Conservation (phyloP, 2,888 invertebrate genomes). For the Coronaproctus castanopsis region DNA sequence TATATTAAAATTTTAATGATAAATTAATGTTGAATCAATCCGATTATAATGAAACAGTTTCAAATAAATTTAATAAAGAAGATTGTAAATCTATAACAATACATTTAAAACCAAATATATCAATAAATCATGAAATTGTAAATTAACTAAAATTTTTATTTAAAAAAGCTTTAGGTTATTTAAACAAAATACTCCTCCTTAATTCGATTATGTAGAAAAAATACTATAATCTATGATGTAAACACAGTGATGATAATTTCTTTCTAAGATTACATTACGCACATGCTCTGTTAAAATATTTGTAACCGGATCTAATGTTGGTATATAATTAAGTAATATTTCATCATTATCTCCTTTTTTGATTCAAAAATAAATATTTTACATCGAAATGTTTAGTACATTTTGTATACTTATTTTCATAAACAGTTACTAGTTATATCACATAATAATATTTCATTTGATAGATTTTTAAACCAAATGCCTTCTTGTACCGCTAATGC, state of each 20-base stretch:
- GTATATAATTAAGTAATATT: too few species aligned
- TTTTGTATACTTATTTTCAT: neutral
- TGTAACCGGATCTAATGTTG: too few species aligned
- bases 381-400: neutral
- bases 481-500: neutral
- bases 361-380: too few species aligned
- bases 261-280: too few species aligned
- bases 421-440: neutral
- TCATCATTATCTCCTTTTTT: too few species aligned
- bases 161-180: neutral
- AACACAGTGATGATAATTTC: too few species aligned
- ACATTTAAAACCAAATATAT: neutral
- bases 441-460: neutral
- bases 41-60: neutral
- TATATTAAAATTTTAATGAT: neutral
- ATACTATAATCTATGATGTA: too few species aligned
- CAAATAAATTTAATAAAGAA: neutral
- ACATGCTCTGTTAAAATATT: too few species aligned
- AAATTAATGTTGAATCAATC: neutral
- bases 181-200: too few species aligned
- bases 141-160: neutral
- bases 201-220: too few species aligned
- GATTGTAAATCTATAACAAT: neutral
- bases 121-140: neutral
- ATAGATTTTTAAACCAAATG: neutral